Evolutionary conservation across 2,888 invertebrate genomes (phyloP), one percentile per base, ranked within the genome.

Genomic region (Flabesymbios commensalis): DNA sequence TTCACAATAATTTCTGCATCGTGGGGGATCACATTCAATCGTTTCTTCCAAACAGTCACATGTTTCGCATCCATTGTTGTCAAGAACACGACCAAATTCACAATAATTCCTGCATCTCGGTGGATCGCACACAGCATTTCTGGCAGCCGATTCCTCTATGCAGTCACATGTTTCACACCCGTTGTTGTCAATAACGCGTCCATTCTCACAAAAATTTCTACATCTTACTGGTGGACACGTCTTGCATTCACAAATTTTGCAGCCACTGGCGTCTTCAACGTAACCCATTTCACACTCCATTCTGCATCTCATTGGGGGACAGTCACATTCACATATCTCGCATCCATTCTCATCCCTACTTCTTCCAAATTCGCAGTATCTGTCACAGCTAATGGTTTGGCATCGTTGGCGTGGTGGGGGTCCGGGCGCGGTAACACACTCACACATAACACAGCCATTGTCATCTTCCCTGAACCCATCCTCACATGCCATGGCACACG

Each of bases 81-180:
- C 57, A 14, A 4, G 4, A 22, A 31, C 19, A 39, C 10, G 48
- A n/a, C 57, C 57, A 32, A 29, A 19, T 19, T 47, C 47, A 49
- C 57, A 57, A 7, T 57, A 22, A 5, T 29, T 49, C 17, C 4
- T 29, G 39, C 39, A 55, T 2, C 17, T 22, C 7, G 36, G 5
- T 19, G 32, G 33, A 24, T 5, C 4, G 53, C 53, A 53, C n/a
- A n/a, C n/a, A n/a, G n/a, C n/a, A n/a, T n/a, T n/a, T n/a, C n/a
- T n/a, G n/a, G n/a, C n/a, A 22, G 22, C 31, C 7, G 42, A 26
- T 10, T 19, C 17, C n/a, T 22, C 39, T 17, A 33, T 47, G 48
- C 59, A 59, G n/a, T 29, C 4, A 26, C 61, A 61, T 14, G 42
- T 41, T 22, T 39, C 42, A 57, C 61, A 61, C 7, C 61, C 61